These are phyloP conservation scores for Geopemphigus sp. DNA, from an alignment of 1,140 invertebrate species.

Conservation along the genomic window DNA sequence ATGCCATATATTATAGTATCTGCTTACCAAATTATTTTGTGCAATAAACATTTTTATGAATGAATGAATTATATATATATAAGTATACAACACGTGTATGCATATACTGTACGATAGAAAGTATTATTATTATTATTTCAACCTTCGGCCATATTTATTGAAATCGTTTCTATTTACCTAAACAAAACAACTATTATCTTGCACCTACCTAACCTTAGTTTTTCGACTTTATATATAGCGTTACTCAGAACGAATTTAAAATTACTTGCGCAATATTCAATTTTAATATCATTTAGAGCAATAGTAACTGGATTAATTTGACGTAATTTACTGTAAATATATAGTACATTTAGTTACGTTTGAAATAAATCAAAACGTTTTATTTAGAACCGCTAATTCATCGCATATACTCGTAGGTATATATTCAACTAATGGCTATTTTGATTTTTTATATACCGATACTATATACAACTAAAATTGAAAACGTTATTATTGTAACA, in stretches of 20 bases:
- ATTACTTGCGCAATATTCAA: not conserved
- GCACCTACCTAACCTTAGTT: not conserved
- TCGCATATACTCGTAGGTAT: too few species aligned
- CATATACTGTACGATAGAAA: not conserved
- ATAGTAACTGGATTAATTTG: not conserved
- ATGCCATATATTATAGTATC: constrained; percentile 12
- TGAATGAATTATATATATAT: constrained; percentile 15
- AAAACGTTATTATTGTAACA: not conserved
- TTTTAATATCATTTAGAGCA: constrained; percentile 28
- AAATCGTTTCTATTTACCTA: not conserved
- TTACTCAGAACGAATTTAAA: not conserved
- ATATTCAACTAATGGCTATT: too few species aligned
- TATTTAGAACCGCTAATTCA: too few species aligned
- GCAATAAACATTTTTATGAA: constrained; percentile 32
- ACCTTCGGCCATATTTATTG: constrained; percentile 14
- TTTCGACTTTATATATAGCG: too few species aligned
- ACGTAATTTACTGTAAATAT: not conserved
- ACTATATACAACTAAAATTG: too few species aligned
- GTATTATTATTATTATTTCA: constrained; percentile 10
- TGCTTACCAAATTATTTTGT: constrained; percentile 23
- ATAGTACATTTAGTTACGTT: not conserved
- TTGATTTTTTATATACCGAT: too few species aligned
- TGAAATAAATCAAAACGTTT: not conserved
- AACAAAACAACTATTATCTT: constrained; percentile 17
- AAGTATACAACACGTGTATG: not conserved